Conservation (phyloP, 2,888 invertebrate species). For the Labia minor region DNA sequence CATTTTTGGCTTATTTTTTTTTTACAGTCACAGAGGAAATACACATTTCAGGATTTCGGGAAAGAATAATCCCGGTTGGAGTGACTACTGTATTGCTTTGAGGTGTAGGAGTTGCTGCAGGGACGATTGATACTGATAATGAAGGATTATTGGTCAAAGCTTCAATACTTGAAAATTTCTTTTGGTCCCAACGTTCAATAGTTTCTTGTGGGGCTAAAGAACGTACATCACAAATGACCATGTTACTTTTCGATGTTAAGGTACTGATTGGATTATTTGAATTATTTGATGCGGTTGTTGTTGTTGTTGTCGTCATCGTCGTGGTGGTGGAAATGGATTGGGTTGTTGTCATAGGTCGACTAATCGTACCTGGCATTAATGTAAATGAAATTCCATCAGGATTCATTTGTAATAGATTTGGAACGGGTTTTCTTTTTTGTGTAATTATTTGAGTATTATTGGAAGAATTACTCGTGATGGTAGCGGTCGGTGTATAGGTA, state of each 20-base stretch:
- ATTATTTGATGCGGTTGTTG: not conserved
- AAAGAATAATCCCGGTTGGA: conserved; percentile 23
- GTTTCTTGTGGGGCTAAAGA: conserved; percentile 28
- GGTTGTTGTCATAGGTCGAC: conserved; percentile 22
- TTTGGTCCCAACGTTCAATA: conserved; percentile 19
- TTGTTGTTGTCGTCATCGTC: not conserved
- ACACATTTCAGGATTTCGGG: conserved; percentile 23
- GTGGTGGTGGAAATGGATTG: not conserved
- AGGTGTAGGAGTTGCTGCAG: conserved; percentile 16
- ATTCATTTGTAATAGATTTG: conserved; percentile 17
- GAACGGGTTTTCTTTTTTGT: not conserved
- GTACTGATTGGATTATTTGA: not conserved
- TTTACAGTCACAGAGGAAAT: conserved; percentile 21
- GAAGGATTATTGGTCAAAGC: conserved; percentile 34
- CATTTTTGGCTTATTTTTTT: conserved; percentile 16
- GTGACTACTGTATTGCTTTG: conserved; percentile 22
- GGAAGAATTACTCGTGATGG: conserved; percentile 25
- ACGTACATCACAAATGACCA: conserved; percentile 36
- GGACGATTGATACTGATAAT: conserved; percentile 37
- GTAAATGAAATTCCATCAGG: conserved; percentile 28
- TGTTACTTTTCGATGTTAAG: conserved; percentile 29
- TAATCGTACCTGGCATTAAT: conserved; percentile 33
- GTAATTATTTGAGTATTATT: not conserved
- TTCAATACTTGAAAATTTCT: conserved; percentile 30
- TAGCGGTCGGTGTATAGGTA: conserved; percentile 21